These are phyloP conservation scores for Chironomus striatipennis DNA, from an alignment of 1,140 invertebrate genomes.

Conservation along the genomic window DNA sequence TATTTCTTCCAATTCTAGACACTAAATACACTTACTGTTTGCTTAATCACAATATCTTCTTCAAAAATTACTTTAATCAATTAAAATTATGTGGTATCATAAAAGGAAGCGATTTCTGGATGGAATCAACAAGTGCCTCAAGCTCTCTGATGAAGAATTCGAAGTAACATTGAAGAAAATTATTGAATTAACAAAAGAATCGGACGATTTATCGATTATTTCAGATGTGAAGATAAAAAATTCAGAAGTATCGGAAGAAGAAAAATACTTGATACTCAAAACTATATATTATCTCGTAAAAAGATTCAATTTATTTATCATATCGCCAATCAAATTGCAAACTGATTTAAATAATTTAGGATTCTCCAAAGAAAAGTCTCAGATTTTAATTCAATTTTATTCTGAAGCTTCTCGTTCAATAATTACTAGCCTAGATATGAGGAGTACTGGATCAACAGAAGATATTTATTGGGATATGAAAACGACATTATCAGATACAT, in stretches of 20 bases:
- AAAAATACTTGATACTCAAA: neutral
- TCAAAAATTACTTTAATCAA: neutral
- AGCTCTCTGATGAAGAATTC: neutral
- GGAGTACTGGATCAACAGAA: neutral
- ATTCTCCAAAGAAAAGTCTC: neutral
- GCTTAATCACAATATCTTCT: neutral
- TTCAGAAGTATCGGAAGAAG: neutral
- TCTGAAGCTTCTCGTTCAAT: neutral
- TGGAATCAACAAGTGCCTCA: neutral
- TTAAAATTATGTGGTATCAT: neutral
- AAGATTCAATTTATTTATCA: neutral
- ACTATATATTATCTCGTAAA: conserved; percentile 2
- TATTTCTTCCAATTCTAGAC: conserved; percentile 15
- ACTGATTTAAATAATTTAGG: neutral
- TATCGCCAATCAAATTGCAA: neutral
- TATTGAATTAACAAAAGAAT: neutral
- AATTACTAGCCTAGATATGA: neutral
- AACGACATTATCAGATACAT: neutral
- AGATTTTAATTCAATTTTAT: neutral
- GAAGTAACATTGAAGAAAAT: neutral
- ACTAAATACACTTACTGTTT: neutral
- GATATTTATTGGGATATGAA: neutral
- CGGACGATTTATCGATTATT: neutral
- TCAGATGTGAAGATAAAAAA: neutral
- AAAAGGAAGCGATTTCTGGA: neutral